Evolutionary conservation across 1,140 invertebrate species (phyloP).

Genomic region (Triops cancriformis): DNA sequence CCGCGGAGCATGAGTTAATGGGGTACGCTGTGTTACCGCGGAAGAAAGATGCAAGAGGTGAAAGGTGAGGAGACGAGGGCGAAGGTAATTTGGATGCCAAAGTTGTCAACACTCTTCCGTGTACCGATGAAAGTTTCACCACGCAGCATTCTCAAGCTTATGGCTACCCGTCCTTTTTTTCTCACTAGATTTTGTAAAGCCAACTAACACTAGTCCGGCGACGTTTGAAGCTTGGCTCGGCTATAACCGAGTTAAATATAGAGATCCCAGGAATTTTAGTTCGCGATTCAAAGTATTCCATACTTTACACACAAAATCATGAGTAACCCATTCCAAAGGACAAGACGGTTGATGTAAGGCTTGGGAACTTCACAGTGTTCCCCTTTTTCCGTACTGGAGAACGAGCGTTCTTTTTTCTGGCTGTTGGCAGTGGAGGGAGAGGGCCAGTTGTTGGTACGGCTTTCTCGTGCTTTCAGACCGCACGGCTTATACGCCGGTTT

Average conservation of each 20-base stretch:
- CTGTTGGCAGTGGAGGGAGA: background rate
- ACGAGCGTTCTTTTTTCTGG: background rate
- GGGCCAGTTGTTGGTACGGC: background rate
- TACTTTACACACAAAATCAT: too few relatives aligned
- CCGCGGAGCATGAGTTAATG: background rate
- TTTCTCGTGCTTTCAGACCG: background rate
- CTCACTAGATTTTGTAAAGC: background rate
- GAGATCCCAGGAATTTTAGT: background rate
- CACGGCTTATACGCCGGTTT: conserved; percentile 3
- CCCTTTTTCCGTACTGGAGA: too few relatives aligned
- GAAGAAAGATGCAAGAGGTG: conserved; percentile 2
- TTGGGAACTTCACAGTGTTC: too few relatives aligned
- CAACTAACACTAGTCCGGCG: background rate
- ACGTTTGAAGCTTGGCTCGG: background rate
- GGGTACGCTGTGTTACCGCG: background rate
- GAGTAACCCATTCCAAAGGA: too few relatives aligned
- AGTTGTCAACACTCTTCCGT: background rate
- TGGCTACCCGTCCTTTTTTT: background rate
- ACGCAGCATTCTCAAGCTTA: background rate
- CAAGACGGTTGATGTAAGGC: too few relatives aligned
- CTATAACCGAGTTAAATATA: background rate
- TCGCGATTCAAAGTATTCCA: too few relatives aligned
- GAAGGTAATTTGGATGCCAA: conserved; percentile 7
- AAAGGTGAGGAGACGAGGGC: background rate
- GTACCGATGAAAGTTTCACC: background rate